phyloP scores from a whole-genome alignment of 2,113 vertebrate species.

The Guaruba guarouba region DNA sequence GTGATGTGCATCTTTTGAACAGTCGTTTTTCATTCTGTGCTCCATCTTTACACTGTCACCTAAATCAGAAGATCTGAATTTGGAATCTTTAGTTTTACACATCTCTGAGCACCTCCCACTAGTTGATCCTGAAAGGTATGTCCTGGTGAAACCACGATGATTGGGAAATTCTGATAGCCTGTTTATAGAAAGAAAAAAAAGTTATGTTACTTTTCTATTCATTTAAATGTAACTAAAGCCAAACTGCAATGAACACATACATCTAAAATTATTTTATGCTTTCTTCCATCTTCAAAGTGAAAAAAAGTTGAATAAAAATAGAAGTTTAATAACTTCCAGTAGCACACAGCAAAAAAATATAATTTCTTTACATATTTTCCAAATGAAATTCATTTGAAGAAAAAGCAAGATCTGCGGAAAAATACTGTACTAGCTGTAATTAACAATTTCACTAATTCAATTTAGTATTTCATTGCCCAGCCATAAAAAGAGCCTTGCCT shows the following conservation, averaged over 20 bases:
- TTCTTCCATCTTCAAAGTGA: background rate
- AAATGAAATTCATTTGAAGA: background rate
- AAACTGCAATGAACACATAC: background rate
- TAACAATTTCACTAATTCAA: background rate
- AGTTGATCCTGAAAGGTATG: conserved; percentile 7
- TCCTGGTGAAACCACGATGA: conserved; percentile 61
- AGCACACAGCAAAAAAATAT: background rate
- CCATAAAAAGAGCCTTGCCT: background rate
- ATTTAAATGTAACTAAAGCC: background rate
- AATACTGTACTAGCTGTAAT: background rate
- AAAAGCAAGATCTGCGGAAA: background rate
- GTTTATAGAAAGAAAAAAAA: conserved; percentile 3
- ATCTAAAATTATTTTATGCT: background rate
- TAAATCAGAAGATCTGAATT: conserved; percentile 52
- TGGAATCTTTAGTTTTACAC: conserved; percentile 67
- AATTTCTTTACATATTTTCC: background rate
- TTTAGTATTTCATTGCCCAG: background rate
- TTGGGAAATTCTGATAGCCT: conserved; percentile 72
- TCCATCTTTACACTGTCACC: conserved; percentile 63
- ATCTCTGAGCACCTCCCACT: conserved; percentile 43
- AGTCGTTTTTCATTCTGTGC: conserved; percentile 53
- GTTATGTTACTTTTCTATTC: background rate
- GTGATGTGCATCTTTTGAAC: conserved; percentile 58
- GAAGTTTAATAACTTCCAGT: background rate
- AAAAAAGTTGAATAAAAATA: background rate